A percentile compares a stretch with the other conserved stretches of the same genome.
These are phyloP conservation scores for Galeruca laticollis DNA, from an alignment of 2,888 invertebrate genomes.

Conservation along the genomic window DNA sequence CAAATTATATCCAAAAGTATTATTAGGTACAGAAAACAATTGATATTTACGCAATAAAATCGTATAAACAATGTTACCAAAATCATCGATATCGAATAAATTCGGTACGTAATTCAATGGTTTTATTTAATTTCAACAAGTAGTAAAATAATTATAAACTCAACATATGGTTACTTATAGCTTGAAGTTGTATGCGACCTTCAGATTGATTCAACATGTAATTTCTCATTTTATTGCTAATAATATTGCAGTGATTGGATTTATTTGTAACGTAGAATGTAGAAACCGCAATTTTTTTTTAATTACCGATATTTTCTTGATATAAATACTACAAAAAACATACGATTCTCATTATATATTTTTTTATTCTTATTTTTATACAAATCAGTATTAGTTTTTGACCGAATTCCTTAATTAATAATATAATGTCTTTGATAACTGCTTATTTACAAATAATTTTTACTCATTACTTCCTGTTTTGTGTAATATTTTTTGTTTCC, in stretches of 20 bases:
- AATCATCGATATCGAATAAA: background rate
- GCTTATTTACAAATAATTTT: no score
- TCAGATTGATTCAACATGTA: constrained; percentile 30
- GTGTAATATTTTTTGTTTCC: no score
- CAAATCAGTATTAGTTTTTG: no score
- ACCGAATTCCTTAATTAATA: no score
- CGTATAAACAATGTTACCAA: background rate
- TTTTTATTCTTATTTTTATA: no score
- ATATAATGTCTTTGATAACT: no score
- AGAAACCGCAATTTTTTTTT: constrained; percentile 11
- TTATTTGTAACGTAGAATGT: constrained; percentile 23
- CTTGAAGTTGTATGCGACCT: constrained; percentile 19
- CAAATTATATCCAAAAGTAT: no score
- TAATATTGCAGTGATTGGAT: constrained; percentile 34
- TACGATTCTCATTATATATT: background rate
- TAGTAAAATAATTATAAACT: background rate
- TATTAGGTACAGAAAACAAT: no score
- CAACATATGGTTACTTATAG: background rate
- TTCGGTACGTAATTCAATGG: background rate
- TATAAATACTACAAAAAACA: background rate
- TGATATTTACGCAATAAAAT: no score
- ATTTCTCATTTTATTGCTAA: constrained; percentile 34
- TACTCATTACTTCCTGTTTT: no score
- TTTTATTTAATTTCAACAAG: background rate
- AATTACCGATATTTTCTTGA: constrained; percentile 17